Conservation (phyloP, 1,140 invertebrate genomes). For the Drosophila athabasca region DNA sequence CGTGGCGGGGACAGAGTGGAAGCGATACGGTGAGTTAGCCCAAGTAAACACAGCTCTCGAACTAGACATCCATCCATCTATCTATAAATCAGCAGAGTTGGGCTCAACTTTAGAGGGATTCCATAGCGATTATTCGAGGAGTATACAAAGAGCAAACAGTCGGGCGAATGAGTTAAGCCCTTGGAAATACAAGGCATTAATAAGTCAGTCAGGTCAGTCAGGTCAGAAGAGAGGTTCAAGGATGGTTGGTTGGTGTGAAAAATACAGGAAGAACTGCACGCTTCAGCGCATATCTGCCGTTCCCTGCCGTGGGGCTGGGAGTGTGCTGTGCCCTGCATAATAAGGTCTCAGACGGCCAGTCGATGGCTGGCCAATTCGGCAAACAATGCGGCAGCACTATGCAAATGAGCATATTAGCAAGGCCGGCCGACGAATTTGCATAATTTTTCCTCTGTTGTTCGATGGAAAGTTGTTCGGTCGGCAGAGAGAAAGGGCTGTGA, state of each 20-base stretch:
- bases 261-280: slow-evolving; percentile 61
- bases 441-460: slow-evolving; percentile 48
- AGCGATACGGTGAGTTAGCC: slow-evolving; percentile 29
- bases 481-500: slow-evolving; percentile 5
- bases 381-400: slow-evolving; percentile 70
- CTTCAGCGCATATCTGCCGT: slow-evolving; percentile 58
- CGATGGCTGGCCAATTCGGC: slow-evolving; percentile 54
- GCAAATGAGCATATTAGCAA: slow-evolving; percentile 71
- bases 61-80: not conserved
- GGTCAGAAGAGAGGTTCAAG: slow-evolving; percentile 35
- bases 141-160: slow-evolving; percentile 26
- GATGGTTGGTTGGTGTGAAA: slow-evolving; percentile 32
- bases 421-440: slow-evolving; percentile 58
- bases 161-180: slow-evolving; percentile 37
- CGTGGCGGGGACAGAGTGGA: slow-evolving; percentile 29
- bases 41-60: slow-evolving; percentile 55
- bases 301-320: not conserved
- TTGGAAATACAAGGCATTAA: slow-evolving; percentile 67
- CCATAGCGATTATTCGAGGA: slow-evolving; percentile 4
- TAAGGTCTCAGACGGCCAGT: slow-evolving; percentile 36
- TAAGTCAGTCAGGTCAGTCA: slow-evolving; percentile 66
- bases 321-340: slow-evolving; percentile 63
- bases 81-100: slow-evolving; percentile 19
- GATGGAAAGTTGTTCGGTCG: slow-evolving; percentile 26
- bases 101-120: slow-evolving; percentile 31